Evolutionary conservation across 2,888 invertebrate species (phyloP).

Genomic region (Chydorus sphaericus): DNA sequence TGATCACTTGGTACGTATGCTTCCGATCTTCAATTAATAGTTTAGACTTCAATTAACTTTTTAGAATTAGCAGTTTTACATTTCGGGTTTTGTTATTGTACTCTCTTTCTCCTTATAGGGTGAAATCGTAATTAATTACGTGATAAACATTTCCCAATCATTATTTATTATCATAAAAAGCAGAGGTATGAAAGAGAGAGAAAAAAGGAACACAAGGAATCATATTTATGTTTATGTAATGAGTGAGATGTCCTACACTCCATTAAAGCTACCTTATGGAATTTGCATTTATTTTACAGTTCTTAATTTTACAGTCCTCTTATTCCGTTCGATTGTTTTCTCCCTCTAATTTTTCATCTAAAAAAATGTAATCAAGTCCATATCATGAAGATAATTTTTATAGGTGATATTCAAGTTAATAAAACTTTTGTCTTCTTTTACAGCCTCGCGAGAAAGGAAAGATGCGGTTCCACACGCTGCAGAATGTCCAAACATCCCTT

Average conservation of each 20-base stretch:
- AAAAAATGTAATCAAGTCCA: too few relatives aligned
- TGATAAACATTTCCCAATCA: background rate
- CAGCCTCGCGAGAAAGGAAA: slow-evolving; percentile 95
- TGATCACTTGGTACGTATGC: slow-evolving; percentile 84
- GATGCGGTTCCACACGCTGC: slow-evolving; percentile 95
- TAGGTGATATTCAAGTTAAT: background rate
- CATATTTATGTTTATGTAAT: too few relatives aligned
- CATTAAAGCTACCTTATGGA: too few relatives aligned
- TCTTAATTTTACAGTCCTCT: background rate
- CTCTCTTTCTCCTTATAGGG: slow-evolving; percentile 1
- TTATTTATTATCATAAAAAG: background rate
- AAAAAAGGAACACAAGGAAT: too few relatives aligned
- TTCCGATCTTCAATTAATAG: too few relatives aligned
- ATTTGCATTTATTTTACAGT: too few relatives aligned
- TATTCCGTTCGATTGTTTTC: background rate
- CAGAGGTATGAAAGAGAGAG: background rate
- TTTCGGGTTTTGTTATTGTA: too few relatives aligned
- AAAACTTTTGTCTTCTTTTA: slow-evolving; percentile 26
- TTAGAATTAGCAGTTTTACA: too few relatives aligned
- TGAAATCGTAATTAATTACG: background rate
- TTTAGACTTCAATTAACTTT: too few relatives aligned
- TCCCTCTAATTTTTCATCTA: too few relatives aligned
- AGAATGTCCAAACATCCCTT: slow-evolving; percentile 95
- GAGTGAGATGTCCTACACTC: too few relatives aligned
- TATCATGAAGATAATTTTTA: background rate